phyloP scores from a whole-genome alignment of 2,113 vertebrate genomes.

The Malurus melanocephalus region DNA sequence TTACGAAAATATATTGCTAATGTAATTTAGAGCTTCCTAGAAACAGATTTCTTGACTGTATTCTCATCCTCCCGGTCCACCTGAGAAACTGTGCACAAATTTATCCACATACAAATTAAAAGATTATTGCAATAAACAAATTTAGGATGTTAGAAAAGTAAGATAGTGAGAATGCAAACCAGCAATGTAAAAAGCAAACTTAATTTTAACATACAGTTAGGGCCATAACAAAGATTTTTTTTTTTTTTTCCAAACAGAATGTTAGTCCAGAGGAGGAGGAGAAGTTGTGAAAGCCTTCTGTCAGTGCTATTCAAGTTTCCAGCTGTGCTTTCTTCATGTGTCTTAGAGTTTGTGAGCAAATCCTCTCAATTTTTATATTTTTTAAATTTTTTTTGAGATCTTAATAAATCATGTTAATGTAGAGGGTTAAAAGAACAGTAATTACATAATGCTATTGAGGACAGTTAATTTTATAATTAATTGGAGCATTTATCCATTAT shows the following conservation, averaged over 20 bases:
- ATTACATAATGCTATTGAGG: neutral
- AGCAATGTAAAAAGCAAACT: neutral
- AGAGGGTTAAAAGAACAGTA: neutral
- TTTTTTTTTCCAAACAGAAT: neutral
- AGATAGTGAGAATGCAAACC: neutral
- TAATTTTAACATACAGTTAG: neutral
- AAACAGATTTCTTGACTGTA: conserved; percentile 25
- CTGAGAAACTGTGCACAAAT: neutral
- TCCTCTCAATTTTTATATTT: neutral
- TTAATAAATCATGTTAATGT: neutral
- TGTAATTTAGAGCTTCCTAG: conserved; percentile 50
- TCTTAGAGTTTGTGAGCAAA: neutral
- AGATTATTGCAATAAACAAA: neutral
- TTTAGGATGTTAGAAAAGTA: neutral
- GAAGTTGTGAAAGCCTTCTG: neutral
- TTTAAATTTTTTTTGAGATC: neutral
- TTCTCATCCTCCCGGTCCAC: neutral
- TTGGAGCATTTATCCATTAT: neutral
- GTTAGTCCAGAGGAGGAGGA: neutral
- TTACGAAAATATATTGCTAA: conserved; percentile 48
- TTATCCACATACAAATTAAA: conserved; percentile 17
- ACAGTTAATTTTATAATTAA: neutral
- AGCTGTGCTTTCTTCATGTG: neutral
- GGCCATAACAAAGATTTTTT: neutral
- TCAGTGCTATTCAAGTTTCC: neutral